These are phyloP conservation scores for Apis florea DNA, from an alignment of 1,140 invertebrate species.

Conservation along the genomic window DNA sequence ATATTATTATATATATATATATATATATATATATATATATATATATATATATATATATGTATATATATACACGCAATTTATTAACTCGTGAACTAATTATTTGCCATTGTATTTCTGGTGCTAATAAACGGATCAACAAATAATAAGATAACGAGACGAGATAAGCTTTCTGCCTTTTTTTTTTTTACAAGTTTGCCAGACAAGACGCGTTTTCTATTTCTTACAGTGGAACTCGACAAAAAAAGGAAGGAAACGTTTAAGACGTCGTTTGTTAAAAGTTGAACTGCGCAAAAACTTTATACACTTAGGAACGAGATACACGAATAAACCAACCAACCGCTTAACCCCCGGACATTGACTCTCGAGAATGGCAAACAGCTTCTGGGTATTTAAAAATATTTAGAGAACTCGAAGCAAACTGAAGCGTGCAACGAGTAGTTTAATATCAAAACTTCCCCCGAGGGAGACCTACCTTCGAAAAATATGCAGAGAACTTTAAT, in stretches of 20 bases:
- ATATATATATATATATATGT: too few relatives aligned
- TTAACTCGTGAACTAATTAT: too few relatives aligned
- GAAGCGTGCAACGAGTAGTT: not conserved
- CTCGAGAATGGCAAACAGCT: slow-evolving; percentile 43
- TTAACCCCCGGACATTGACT: slow-evolving; percentile 31
- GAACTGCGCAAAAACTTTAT: slow-evolving; percentile 13
- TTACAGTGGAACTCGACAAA: not conserved
- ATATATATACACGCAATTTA: too few relatives aligned
- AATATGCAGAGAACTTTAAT: too few relatives aligned
- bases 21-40: too few relatives aligned
- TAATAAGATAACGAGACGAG: too few relatives aligned
- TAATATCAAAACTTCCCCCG: slow-evolving; percentile 38
- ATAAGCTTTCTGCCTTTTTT: too few relatives aligned
- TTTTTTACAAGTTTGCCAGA: not conserved
- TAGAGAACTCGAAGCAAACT: slow-evolving; percentile 5
- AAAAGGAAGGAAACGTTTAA: not conserved
- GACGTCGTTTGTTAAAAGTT: slow-evolving; percentile 24
- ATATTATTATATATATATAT: too few relatives aligned
- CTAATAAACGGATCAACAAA: too few relatives aligned
- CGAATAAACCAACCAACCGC: not conserved
- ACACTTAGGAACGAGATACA: not conserved
- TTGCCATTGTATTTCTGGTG: too few relatives aligned
- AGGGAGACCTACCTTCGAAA: not conserved
- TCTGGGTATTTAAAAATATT: slow-evolving; percentile 52
- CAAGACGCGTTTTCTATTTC: not conserved